Evolutionary conservation across 2,888 invertebrate species (phyloP).

Genomic region (Dolichomitus sp.): DNA sequence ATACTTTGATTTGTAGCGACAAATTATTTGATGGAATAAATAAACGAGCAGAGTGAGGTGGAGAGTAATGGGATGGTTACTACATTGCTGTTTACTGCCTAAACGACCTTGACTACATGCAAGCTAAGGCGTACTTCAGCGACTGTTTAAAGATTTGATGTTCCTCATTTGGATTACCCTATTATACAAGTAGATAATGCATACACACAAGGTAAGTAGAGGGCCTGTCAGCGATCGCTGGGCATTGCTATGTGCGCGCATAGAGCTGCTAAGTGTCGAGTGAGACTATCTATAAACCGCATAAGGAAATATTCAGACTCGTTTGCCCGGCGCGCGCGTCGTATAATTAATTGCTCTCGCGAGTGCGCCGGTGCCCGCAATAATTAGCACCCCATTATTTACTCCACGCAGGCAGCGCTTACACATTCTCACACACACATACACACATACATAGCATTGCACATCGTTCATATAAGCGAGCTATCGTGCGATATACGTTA

Average conservation of each 20-base stretch:
- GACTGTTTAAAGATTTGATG: slow-evolving; percentile 13
- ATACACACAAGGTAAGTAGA: neutral
- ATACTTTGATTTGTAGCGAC: too few species aligned
- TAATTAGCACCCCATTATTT: slow-evolving; percentile 70
- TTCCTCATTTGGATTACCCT: neutral
- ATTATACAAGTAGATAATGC: slow-evolving; percentile 1
- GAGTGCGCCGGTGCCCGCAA: slow-evolving; percentile 61
- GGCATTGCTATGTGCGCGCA: neutral
- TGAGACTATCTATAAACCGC: slow-evolving; percentile 35
- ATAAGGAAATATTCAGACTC: slow-evolving; percentile 57
- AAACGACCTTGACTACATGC: neutral
- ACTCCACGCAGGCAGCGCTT: slow-evolving; percentile 48
- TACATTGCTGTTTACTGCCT: neutral
- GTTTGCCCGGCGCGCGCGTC: slow-evolving; percentile 51
- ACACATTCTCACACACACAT: slow-evolving; percentile 9
- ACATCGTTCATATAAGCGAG: neutral
- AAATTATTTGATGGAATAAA: too few species aligned
- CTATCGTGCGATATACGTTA: slow-evolving; percentile 18
- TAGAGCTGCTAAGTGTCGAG: slow-evolving; percentile 45
- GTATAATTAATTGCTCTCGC: slow-evolving; percentile 66
- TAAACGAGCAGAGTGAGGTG: too few species aligned
- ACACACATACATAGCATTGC: neutral
- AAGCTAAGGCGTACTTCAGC: neutral
- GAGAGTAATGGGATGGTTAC: too few species aligned
- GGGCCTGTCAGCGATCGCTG: neutral